Base-by-base conservation (phyloP, 2,113 vertebrate genomes). In the Picathartes gymnocephalus region DNA sequence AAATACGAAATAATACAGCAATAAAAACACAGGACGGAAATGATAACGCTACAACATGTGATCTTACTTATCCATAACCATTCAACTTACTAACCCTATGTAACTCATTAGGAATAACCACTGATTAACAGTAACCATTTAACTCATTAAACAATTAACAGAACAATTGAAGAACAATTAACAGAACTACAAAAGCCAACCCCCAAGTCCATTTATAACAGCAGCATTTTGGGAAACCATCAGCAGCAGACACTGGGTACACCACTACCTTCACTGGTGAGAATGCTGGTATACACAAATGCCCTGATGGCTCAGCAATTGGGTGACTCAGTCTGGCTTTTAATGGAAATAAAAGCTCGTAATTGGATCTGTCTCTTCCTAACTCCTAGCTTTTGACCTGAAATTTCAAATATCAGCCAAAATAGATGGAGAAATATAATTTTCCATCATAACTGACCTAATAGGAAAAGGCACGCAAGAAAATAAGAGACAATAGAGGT, bases 341-440 rank as follows among this genome's bases (percentile, higher is more conserved):
- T 57, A 81, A 42, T 17, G 33, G 47, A 87, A 81, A 89, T 50
- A 53, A 71, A 87, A 70, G 23, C 47, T 54, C 1, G 0, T 25
- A 13, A 81, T 35, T 18, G 25, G 21, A 71, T 62, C 47, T 81
- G 33, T 50, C 47, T 81, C 68, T 90, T 87, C 70, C 28, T 74
- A 35, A 31, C 40, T 72, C 37, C 4, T 14, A 80, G 84, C 31
- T 92, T 65, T 74, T 50, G 44, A 87, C 33, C 39, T 93, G 39
- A 81, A 66, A 74, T 92, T 93, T 40, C 51, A 87, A 85, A 47
- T 50, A 64, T 39, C 39, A 92, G 35, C 25, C 47, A 50, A 79
- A 95, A 61, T 24, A 73, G 48, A 74, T 10, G 77, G 44, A 70
- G 24, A 74, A 93, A 71, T 42, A 28, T 1, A 53, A 85, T 62